Evolutionary conservation across 2,797 vertebrate genomes (phyloP), one percentile per base, ranked within the genome.

Genomic region (Lagorchestes hirsutus): DNA sequence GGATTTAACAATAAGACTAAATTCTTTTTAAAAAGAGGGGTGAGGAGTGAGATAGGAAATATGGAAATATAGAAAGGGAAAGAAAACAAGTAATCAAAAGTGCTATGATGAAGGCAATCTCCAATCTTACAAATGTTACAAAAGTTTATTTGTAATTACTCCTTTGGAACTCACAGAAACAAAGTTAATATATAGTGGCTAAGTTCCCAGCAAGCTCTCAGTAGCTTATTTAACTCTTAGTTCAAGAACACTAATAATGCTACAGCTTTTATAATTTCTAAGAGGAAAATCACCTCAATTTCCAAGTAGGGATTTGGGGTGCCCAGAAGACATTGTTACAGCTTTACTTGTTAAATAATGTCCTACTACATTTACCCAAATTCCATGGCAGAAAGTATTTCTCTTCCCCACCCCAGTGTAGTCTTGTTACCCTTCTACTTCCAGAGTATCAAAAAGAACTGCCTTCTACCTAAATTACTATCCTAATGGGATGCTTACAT

Each of bases 141-240:
- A 95, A 92, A 90, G 18, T 96, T 40, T 95, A 11, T 91, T 93
- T 93, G 95, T 94, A 28, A 90, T 55, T 96, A 93, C 90, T 96
- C 62, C 18, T 82, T 13, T 95, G 54, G 22, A 46, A 82, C 28
- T 56, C 54, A 95, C 40, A 93, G 56, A 95, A 96, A 62, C 62
- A 90, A 94, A 46, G 87, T 91, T 92, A 28, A 1, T 12, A 67
- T 3, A 94, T 93, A 93, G 55, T 13, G 94, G 40, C 40, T 92
- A 93, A 91, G 50, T 91, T 82, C 93, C 34, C 87, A 96, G 93
- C 93, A 67, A 28, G 92, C 92, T 91, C 55, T 55, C 0, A 93
- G n/a, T 95, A 95, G 91, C n/a, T 87, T 96, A 59, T 46, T 46
- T 50, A 40, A 87, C 74, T 87, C 74, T 34, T 59, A 74, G n/a